Evolutionary conservation across 2,888 invertebrate species (phyloP).

Genomic region (Cantharis nigra): DNA sequence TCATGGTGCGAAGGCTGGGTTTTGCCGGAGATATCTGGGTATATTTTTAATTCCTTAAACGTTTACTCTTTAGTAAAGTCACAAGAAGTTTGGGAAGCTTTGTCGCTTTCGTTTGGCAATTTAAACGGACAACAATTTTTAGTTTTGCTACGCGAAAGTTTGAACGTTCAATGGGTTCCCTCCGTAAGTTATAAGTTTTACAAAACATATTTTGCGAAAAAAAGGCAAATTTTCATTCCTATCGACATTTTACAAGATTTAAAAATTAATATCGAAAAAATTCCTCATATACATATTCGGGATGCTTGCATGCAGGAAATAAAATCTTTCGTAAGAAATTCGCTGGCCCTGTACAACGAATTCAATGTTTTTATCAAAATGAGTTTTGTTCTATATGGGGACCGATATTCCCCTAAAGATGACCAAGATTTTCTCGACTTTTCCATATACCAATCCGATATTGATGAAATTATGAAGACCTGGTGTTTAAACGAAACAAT

Average conservation of each 20-base stretch:
- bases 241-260: conserved; percentile 15
- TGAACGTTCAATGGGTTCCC: conserved; percentile 38
- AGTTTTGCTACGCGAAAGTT: conserved; percentile 35
- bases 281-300: conserved; percentile 43
- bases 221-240: background rate
- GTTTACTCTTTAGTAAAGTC: background rate
- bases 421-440: background rate
- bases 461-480: background rate
- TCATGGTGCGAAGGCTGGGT: conserved; percentile 7
- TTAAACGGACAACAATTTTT: conserved; percentile 30
- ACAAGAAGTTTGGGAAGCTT: conserved; percentile 23
- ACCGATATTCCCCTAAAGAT: background rate
- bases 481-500: background rate
- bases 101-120: conserved; percentile 31
- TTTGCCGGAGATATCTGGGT: background rate
- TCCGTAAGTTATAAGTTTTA: conserved; percentile 39
- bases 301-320: conserved; percentile 31
- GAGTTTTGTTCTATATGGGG: background rate
- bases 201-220: background rate
- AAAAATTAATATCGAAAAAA: conserved; percentile 27
- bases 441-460: background rate
- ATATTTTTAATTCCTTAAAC: background rate
- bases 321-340: background rate
- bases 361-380: background rate
- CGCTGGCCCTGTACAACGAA: background rate